Conservation (phyloP, 2,113 vertebrate genomes). For the Thermophis baileyi region DNA sequence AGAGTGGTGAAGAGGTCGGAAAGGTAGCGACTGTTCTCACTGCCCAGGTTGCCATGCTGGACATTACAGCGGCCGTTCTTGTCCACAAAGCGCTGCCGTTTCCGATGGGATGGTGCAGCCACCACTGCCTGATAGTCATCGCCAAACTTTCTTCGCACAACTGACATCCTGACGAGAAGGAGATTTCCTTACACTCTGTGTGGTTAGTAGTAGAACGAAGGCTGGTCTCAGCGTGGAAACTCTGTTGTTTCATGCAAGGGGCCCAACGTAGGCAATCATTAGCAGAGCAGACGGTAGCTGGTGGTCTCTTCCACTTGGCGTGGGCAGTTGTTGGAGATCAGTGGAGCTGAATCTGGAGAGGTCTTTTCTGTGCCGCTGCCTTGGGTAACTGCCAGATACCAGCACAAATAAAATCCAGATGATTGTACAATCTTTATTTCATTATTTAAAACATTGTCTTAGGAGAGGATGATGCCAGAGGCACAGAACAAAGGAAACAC, state of each 20-base stretch:
- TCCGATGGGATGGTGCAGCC: slow-evolving; percentile 66
- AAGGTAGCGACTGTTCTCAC: slow-evolving; percentile 83
- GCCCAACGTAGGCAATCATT: neutral
- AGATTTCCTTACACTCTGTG: too few species aligned
- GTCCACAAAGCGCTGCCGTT: slow-evolving; percentile 85
- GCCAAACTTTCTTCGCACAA: slow-evolving; percentile 78
- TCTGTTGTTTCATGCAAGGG: neutral
- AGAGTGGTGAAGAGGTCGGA: slow-evolving; percentile 86
- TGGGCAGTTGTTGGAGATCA: neutral
- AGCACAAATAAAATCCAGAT: neutral
- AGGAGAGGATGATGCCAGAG: neutral
- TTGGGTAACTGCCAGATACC: neutral
- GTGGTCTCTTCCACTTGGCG: neutral
- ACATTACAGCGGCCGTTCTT: slow-evolving; percentile 89
- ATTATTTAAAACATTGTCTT: neutral
- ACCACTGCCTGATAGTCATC: slow-evolving; percentile 80
- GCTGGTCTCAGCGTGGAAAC: neutral
- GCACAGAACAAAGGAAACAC: neutral
- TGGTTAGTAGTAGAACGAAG: neutral
- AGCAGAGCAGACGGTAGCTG: too few species aligned
- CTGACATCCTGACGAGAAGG: slow-evolving; percentile 65
- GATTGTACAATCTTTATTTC: neutral
- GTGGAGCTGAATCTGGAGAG: neutral
- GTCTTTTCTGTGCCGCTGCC: neutral
- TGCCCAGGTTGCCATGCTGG: slow-evolving; percentile 85